A percentile compares a stretch with the other conserved stretches of the same genome.
These are phyloP conservation scores for Rhingia rostrata DNA, from an alignment of 2,888 invertebrate species.

Conservation along the genomic window DNA sequence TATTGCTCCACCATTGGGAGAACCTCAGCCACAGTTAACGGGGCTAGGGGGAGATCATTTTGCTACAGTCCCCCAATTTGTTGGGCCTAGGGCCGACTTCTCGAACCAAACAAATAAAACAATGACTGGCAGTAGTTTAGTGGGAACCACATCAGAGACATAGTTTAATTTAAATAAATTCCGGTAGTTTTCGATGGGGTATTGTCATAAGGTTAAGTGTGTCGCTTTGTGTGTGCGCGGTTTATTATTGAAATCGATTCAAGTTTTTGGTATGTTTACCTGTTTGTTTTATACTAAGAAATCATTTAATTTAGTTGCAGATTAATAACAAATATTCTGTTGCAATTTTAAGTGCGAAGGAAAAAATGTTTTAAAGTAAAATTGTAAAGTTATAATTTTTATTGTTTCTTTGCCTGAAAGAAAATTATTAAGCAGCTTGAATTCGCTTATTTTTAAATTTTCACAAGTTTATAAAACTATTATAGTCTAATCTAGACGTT, in stretches of 20 bases:
- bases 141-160: background rate
- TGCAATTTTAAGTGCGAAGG: slow-evolving; percentile 1
- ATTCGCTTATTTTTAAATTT: no score
- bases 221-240: slow-evolving; percentile 10
- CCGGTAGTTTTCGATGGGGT: slow-evolving; percentile 13
- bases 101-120: slow-evolving; percentile 23
- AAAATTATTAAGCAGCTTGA: no score
- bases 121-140: slow-evolving; percentile 35
- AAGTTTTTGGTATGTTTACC: slow-evolving; percentile 11
- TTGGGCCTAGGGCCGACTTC: slow-evolving; percentile 5
- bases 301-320: background rate
- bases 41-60: slow-evolving; percentile 46
- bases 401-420: no score
- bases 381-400: no score
- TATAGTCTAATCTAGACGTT: no score
- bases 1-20: slow-evolving; percentile 22
- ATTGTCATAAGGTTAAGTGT: slow-evolving; percentile 4
- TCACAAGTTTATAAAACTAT: no score
- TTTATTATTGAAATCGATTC: slow-evolving; percentile 21
- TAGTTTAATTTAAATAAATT: slow-evolving; percentile 11
- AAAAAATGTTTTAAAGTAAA: background rate
- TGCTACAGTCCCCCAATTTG: slow-evolving; percentile 36
- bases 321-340: slow-evolving; percentile 13
- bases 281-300: slow-evolving; percentile 5
- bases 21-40: slow-evolving; percentile 44